Evolutionary conservation across 2,113 vertebrate species (phyloP).

Genomic region (Calyptomena viridis): DNA sequence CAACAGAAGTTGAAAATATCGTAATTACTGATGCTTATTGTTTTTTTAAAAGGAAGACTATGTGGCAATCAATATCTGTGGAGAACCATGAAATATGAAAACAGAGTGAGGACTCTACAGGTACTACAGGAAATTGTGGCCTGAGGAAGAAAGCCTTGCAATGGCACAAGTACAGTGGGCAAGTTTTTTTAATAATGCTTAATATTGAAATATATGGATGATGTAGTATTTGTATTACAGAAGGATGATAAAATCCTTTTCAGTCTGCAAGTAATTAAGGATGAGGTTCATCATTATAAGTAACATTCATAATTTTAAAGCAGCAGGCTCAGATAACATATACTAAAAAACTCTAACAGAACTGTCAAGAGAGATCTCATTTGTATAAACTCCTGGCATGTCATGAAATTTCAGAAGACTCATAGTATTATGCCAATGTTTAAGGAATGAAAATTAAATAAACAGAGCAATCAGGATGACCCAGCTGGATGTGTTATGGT

Average conservation of each 20-base stretch:
- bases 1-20: neutral
- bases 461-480: slow-evolving; percentile 30
- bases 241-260: neutral
- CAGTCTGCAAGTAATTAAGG: neutral
- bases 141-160: neutral
- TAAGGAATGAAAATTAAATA: slow-evolving; percentile 16
- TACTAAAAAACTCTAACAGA: neutral
- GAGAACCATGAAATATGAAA: neutral
- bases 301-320: neutral
- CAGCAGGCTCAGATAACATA: neutral
- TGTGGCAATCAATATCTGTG: neutral
- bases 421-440: neutral
- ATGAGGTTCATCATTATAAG: neutral
- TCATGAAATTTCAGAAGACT: neutral
- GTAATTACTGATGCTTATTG: neutral
- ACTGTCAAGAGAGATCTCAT: neutral
- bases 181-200: neutral
- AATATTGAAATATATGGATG: neutral
- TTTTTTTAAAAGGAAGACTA: neutral
- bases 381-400: neutral
- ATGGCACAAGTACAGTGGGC: neutral
- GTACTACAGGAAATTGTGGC: neutral
- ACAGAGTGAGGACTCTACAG: neutral
- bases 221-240: neutral
- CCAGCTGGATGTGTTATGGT: neutral